Conservation (phyloP, 2,113 vertebrate species). For the Falco punctatus region DNA sequence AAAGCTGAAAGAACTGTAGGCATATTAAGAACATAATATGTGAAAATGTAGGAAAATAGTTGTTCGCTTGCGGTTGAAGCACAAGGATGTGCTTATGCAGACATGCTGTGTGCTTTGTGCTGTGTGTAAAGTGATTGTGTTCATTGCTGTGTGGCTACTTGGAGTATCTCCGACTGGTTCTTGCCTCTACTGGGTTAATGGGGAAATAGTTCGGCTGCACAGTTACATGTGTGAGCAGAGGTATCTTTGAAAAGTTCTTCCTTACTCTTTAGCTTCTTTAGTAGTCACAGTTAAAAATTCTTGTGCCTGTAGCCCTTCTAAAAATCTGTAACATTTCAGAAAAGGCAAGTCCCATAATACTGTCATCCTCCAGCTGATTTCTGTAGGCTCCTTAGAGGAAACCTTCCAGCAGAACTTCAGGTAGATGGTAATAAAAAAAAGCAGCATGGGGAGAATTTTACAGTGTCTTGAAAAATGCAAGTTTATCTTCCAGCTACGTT, state of each 20-base stretch:
- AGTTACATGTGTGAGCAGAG: rapidly evolving
- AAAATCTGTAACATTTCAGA: conserved; percentile 12
- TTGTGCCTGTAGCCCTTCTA: conserved; percentile 4
- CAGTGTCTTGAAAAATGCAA: neutral
- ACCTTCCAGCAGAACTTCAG: conserved; percentile 16
- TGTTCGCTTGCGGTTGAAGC: neutral
- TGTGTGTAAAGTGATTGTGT: neutral
- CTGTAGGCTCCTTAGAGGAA: conserved; percentile 11
- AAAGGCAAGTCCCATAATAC: neutral
- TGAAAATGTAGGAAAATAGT: neutral
- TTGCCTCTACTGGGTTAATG: neutral
- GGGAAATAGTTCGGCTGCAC: neutral
- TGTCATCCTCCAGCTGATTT: conserved; percentile 14
- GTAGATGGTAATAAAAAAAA: neutral
- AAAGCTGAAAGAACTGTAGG: neutral
- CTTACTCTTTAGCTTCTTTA: neutral
- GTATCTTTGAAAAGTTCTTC: neutral
- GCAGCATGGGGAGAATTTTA: neutral
- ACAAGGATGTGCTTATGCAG: neutral
- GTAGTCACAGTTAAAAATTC: neutral
- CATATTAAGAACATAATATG: neutral
- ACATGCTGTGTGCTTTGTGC: rapidly evolving
- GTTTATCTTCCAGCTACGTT: conserved; percentile 48
- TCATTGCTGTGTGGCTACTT: neutral
- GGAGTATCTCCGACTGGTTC: neutral